Evolutionary conservation across 2,113 vertebrate species (phyloP).

Genomic region (Elaphurus davidianus): DNA sequence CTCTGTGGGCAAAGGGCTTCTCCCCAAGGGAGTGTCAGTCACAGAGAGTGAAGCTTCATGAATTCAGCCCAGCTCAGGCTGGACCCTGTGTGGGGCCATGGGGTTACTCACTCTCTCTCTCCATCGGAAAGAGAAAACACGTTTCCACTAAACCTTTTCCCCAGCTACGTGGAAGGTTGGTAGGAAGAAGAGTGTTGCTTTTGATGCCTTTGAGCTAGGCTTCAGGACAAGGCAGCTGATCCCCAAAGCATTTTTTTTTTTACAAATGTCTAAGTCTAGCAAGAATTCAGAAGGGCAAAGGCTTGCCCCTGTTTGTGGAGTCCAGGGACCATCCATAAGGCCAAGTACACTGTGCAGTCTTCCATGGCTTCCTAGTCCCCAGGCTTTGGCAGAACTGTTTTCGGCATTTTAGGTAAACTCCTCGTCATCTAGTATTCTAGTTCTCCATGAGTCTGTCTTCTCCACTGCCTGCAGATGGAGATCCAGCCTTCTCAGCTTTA

Average conservation of each 20-base stretch:
- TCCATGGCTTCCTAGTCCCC: not conserved
- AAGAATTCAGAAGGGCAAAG: not conserved
- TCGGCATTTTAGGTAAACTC: not conserved
- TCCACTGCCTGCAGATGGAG: not conserved
- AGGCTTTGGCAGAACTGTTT: not conserved
- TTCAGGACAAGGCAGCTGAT: not conserved
- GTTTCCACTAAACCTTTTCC: conserved; percentile 5
- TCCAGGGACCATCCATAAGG: not conserved
- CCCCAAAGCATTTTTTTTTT: not conserved
- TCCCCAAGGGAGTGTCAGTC: conserved; percentile 63
- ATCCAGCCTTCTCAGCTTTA: not conserved
- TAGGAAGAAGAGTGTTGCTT: not conserved
- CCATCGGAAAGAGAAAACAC: conserved; percentile 40
- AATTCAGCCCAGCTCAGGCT: not conserved
- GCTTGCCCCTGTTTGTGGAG: not conserved
- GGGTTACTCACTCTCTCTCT: conserved; percentile 25
- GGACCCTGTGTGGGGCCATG: conserved; percentile 11
- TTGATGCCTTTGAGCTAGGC: conserved; percentile 5
- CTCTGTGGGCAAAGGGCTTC: conserved; percentile 46
- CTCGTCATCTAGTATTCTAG: not conserved
- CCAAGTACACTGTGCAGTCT: not conserved
- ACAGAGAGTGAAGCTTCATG: not conserved
- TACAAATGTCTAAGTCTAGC: not conserved
- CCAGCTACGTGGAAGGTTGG: not conserved
- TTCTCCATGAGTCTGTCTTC: not conserved